phyloP scores from a whole-genome alignment of 2,113 vertebrate genomes.

The Psittacus erithacus region DNA sequence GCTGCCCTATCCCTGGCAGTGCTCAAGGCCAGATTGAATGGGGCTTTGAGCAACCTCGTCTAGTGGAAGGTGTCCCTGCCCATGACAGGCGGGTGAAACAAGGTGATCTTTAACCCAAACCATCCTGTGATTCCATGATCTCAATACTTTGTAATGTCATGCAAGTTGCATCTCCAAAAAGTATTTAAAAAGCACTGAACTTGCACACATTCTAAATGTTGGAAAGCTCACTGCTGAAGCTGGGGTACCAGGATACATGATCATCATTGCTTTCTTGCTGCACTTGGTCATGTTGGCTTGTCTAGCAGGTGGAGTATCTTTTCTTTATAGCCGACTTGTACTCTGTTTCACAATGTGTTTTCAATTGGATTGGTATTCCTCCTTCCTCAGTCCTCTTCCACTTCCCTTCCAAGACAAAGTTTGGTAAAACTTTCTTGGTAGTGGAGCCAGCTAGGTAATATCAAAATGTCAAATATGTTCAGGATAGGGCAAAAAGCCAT shows the following conservation, averaged over 20 bases:
- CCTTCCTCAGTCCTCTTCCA: neutral
- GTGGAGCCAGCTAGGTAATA: neutral
- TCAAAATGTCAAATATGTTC: neutral
- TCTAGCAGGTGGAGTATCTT: conserved; percentile 12
- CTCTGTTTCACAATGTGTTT: neutral
- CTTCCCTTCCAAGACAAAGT: neutral
- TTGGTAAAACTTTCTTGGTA: neutral
- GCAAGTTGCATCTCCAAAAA: neutral
- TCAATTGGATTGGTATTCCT: neutral
- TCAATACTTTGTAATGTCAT: neutral
- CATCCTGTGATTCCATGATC: neutral
- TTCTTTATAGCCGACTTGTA: neutral
- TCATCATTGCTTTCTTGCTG: conserved; percentile 17
- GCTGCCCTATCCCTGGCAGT: neutral
- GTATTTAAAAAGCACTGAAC: neutral
- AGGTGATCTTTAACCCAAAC: neutral
- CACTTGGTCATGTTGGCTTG: neutral
- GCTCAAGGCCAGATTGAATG: neutral
- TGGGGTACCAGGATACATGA: neutral
- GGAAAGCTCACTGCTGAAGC: conserved; percentile 5
- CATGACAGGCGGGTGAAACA: neutral
- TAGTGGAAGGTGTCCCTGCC: neutral
- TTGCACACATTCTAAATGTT: conserved; percentile 5
- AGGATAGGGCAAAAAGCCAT: neutral
- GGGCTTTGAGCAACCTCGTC: neutral